These are phyloP conservation scores for Chrysodeixis includens DNA, from an alignment of 2,888 invertebrate species.

Conservation along the genomic window DNA sequence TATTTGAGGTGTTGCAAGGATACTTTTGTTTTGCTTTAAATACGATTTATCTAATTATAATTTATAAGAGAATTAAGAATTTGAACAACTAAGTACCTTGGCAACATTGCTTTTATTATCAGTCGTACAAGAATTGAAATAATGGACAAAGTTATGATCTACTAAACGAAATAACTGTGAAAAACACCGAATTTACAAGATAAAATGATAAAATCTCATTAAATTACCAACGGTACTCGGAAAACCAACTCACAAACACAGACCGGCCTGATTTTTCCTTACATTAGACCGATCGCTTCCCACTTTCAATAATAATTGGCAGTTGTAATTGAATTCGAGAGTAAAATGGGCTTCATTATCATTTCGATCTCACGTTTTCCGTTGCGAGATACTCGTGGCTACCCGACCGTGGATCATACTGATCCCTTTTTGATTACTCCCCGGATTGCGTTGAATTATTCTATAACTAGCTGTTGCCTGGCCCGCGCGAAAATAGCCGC, in stretches of 20 bases:
- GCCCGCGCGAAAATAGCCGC: no score
- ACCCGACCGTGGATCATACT: conserved; percentile 31
- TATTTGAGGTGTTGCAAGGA: no score
- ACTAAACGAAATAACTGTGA: no score
- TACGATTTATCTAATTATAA: no score
- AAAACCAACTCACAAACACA: background rate
- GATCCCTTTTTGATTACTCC: conserved; percentile 51
- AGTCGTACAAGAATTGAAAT: no score
- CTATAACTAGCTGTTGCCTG: no score
- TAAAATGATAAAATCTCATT: background rate
- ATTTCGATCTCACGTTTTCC: conserved; percentile 19
- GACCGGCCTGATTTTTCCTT: background rate
- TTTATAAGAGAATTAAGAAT: no score
- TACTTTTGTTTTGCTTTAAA: no score
- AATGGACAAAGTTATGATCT: no score
- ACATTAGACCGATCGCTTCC: conserved; percentile 7
- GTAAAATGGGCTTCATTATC: conserved; percentile 44
- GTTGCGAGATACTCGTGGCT: conserved; percentile 16
- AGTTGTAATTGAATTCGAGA: conserved; percentile 36
- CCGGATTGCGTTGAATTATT: conserved; percentile 44
- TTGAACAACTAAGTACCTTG: no score
- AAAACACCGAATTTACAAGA: no score
- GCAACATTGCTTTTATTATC: no score
- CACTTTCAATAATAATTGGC: conserved; percentile 35
- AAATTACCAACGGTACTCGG: background rate